Evolutionary conservation across 2,113 vertebrate genomes (phyloP).

Genomic region (Gobio gobio): DNA sequence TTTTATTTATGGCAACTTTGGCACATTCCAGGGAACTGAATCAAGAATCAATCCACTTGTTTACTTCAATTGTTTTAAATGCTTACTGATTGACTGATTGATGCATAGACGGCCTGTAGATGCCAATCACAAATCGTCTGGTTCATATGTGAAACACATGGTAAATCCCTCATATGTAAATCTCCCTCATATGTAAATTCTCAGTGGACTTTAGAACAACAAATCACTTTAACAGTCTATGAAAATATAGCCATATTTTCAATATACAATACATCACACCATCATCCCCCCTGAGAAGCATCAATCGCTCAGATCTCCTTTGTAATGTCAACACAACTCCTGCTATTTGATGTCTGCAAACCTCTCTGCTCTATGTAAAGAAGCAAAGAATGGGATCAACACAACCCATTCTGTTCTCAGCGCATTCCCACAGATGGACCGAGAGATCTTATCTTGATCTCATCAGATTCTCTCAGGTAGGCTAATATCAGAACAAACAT

Average conservation of each 20-base stretch:
- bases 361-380: slow-evolving; percentile 16
- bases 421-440: background rate
- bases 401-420: slow-evolving; percentile 10
- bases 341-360: slow-evolving; percentile 1
- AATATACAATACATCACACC: slow-evolving; percentile 7
- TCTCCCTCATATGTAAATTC: background rate
- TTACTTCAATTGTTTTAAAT: slow-evolving; percentile 10
- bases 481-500: slow-evolving; percentile 26
- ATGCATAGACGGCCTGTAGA: background rate
- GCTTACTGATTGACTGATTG: slow-evolving; percentile 1
- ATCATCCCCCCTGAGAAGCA: background rate
- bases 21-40: slow-evolving; percentile 39
- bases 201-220: slow-evolving; percentile 8
- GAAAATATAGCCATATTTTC: slow-evolving; percentile 48
- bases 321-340: slow-evolving; percentile 1
- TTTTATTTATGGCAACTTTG: slow-evolving; percentile 30
- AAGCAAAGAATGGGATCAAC: slow-evolving; percentile 6
- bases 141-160: slow-evolving; percentile 13
- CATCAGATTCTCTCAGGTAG: slow-evolving; percentile 38
- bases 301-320: slow-evolving; percentile 13
- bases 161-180: no score
- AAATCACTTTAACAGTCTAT: slow-evolving; percentile 18
- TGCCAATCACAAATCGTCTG: background rate
- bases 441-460: slow-evolving; percentile 41
- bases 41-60: slow-evolving; percentile 35